Conservation (phyloP, 1,140 invertebrate species). For the Mactra quadrangularis region DNA sequence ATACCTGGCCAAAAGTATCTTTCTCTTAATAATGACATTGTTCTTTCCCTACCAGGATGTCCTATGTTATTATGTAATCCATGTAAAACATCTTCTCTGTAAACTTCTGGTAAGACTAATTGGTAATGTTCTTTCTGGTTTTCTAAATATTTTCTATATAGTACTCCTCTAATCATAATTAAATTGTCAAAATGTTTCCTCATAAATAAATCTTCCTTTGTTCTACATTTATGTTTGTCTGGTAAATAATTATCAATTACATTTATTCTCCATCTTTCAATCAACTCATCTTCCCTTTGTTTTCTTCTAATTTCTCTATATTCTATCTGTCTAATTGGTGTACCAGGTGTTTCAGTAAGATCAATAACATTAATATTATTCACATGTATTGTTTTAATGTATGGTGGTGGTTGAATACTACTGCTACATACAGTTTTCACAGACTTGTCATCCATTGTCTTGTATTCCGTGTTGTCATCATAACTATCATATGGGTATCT, state of each 20-base stretch:
- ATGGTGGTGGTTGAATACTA: neutral
- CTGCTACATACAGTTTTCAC: constrained; percentile 15
- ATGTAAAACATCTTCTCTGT: constrained; percentile 1
- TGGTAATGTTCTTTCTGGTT: neutral
- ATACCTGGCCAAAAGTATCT: constrained; percentile 6
- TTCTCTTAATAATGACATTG: neutral
- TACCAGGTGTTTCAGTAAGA: constrained; percentile 1
- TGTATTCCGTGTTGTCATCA: no score
- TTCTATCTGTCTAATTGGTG: constrained; percentile 16
- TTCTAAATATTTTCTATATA: neutral
- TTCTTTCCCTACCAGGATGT: constrained; percentile 11
- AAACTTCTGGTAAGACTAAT: constrained; percentile 13
- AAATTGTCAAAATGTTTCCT: no score
- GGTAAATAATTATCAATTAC: constrained; percentile 28
- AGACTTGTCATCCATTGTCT: constrained; percentile 6
- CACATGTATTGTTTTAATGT: no score
- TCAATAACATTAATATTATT: constrained; percentile 33
- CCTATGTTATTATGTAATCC: constrained; percentile 5
- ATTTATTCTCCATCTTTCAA: neutral
- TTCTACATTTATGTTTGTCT: neutral
- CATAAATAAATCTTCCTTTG: no score
- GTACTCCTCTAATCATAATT: no score
- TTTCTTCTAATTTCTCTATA: constrained; percentile 16
- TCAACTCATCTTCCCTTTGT: neutral
- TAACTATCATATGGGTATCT: no score